A percentile compares a stretch with the other conserved stretches of the same genome.
phyloP scores from a whole-genome alignment of 2,797 vertebrate species.

The Oreortyx pictus region DNA sequence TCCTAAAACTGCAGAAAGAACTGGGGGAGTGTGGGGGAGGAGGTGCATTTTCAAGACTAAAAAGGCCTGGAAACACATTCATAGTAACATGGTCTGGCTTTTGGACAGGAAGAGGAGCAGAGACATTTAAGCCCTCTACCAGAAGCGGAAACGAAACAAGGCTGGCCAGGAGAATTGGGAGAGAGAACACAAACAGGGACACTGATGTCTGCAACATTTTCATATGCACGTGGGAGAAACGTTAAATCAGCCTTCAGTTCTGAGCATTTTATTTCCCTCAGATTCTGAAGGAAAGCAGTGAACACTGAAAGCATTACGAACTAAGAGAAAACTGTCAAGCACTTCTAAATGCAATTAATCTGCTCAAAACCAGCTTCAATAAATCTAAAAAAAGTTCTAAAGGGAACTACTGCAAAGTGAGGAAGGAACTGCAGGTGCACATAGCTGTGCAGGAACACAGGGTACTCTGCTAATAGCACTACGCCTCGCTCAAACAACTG shows the following conservation, averaged over 20 bases:
- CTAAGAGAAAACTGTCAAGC: conserved; percentile 7
- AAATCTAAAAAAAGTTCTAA: conserved; percentile 40
- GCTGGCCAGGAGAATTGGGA: neutral
- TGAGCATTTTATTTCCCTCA: neutral
- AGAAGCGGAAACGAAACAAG: conserved; percentile 12
- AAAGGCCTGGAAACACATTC: neutral
- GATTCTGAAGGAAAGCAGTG: conserved; percentile 1
- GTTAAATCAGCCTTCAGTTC: neutral
- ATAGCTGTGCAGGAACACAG: conserved; percentile 55
- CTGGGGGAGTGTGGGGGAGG: neutral
- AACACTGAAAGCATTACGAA: neutral
- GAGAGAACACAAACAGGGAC: neutral
- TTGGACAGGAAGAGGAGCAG: neutral
- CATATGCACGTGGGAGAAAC: neutral
- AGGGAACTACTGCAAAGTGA: conserved; percentile 63
- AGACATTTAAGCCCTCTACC: neutral
- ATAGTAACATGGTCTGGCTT: neutral
- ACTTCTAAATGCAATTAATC: conserved; percentile 35
- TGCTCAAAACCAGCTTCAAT: neutral
- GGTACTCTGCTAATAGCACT: conserved; percentile 65
- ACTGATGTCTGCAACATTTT: neutral
- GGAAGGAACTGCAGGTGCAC: conserved; percentile 72
- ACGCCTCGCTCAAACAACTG: conserved; percentile 61
- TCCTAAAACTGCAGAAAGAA: neutral
- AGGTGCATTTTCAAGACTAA: neutral